phyloP scores from a whole-genome alignment of 2,888 invertebrate genomes.

The Andricus quercusramuli region DNA sequence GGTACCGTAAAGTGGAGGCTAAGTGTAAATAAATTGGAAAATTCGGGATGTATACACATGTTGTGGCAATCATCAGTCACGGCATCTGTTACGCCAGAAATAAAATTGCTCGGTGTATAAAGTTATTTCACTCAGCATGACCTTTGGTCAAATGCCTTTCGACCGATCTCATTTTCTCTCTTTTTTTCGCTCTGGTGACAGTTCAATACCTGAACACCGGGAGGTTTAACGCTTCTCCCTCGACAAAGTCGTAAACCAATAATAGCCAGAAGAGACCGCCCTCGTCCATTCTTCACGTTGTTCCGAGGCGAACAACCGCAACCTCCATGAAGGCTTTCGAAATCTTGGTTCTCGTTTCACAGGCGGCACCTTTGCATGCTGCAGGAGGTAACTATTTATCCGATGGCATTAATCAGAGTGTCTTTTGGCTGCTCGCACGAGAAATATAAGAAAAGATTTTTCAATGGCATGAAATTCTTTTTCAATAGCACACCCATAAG shows the following conservation, averaged over 20 bases:
- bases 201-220: slow-evolving; percentile 44
- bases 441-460: slow-evolving; percentile 38
- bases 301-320: slow-evolving; percentile 46
- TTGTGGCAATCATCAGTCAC: slow-evolving; percentile 20
- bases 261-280: slow-evolving; percentile 49
- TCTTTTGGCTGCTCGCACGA: slow-evolving; percentile 38
- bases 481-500: slow-evolving; percentile 32
- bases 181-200: slow-evolving; percentile 29
- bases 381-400: slow-evolving; percentile 38
- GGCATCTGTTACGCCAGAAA: slow-evolving; percentile 23
- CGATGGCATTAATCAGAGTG: slow-evolving; percentile 40
- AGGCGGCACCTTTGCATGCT: slow-evolving; percentile 38
- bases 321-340: slow-evolving; percentile 45
- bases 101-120: slow-evolving; percentile 28
- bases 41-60: slow-evolving; percentile 6
- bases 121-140: slow-evolving; percentile 36
- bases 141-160: slow-evolving; percentile 37
- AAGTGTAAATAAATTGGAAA: not conserved
- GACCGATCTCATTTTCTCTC: slow-evolving; percentile 26
- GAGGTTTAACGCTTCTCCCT: slow-evolving; percentile 49
- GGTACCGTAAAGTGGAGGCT: not conserved
- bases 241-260: slow-evolving; percentile 59
- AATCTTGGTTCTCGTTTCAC: slow-evolving; percentile 40
- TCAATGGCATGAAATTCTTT: slow-evolving; percentile 47
- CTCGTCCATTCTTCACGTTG: slow-evolving; percentile 42